Evolutionary conservation across 2,797 vertebrate genomes (phyloP), one percentile per base, ranked within the genome.

Genomic region (Lepus townsendii): DNA sequence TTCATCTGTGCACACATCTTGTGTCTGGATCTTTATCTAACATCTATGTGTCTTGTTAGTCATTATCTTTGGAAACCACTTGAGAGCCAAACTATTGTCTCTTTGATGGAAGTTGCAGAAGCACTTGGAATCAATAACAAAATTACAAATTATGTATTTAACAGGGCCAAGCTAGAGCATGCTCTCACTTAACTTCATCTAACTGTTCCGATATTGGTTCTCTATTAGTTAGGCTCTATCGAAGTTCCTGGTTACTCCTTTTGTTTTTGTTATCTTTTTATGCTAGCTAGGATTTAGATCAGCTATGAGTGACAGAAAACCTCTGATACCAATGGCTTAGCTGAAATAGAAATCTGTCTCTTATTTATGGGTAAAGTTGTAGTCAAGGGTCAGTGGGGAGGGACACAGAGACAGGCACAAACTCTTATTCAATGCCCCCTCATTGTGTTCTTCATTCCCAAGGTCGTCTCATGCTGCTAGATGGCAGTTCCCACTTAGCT

Each of bases 11-110:
- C 32, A 62, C 3, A 50, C 22, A 35, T 9, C 5, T 2, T 42
- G 1, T 71, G 1, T 2, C 1, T 38, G 20, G 8, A 7, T 32
- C 26, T 38, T 20, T 14, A 1, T 7, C 14, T 71, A 52, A 13
- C 35, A 75, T 76, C 32, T 90, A 13, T 84, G n/a, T 69, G 27
- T 47, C 57, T 95, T 78, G 0, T 83, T 63, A 83, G 69, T 86
- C 35, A 73, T 83, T 73, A 69, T 95, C 32, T 95, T 91, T 47
- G 88, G 83, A 91, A 96, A 62, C 57, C 66, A 26, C 84, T 68
- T 87, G 66, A 66, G 32, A 79, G 5, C 8, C 1, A 35, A 57
- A 68, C 50, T 62, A 9, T 54, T 84, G 13, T n/a, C 19, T 16
- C 57, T 94, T 79, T 62, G 52, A 27, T 71, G 69, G 88, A 92